Evolutionary conservation across 2,797 vertebrate genomes (phyloP).

Genomic region (Toxotes lorentzi): DNA sequence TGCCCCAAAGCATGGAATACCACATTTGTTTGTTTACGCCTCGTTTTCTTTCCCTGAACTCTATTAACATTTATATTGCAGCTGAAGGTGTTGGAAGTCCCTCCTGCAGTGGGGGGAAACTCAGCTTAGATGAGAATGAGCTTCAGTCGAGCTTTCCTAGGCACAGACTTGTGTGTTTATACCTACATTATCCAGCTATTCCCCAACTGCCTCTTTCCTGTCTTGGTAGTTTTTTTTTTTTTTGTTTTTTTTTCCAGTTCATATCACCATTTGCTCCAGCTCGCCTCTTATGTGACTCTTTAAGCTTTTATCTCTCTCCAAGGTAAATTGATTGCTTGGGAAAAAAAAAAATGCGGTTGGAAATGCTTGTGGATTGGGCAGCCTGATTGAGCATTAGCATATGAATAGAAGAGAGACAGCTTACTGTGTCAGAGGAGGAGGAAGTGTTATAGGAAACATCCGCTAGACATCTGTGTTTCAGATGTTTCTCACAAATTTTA

Average conservation of each 20-base stretch:
- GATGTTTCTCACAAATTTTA: slow-evolving; percentile 77
- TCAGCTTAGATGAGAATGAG: slow-evolving; percentile 80
- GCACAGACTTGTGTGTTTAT: slow-evolving; percentile 82
- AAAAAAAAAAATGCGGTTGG: slow-evolving; percentile 52
- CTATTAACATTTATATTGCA: slow-evolving; percentile 91
- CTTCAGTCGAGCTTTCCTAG: slow-evolving; percentile 76
- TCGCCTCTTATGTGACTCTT: slow-evolving; percentile 82
- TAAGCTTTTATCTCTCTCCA: slow-evolving; percentile 84
- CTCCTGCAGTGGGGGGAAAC: slow-evolving; percentile 79
- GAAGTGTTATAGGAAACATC: slow-evolving; percentile 80
- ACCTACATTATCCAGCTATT: slow-evolving; percentile 81
- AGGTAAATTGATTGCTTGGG: slow-evolving; percentile 84
- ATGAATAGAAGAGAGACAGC: slow-evolving; percentile 79
- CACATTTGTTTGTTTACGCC: slow-evolving; percentile 87
- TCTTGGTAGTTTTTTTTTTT: slow-evolving; percentile 57
- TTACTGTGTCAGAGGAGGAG: slow-evolving; percentile 76
- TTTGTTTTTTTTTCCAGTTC: slow-evolving; percentile 57
- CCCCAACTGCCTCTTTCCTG: slow-evolving; percentile 75
- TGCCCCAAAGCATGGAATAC: slow-evolving; percentile 82
- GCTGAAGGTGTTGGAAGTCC: slow-evolving; percentile 87
- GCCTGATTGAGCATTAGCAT: slow-evolving; percentile 81
- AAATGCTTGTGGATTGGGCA: slow-evolving; percentile 77
- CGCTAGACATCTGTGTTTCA: slow-evolving; percentile 80
- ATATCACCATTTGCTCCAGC: slow-evolving; percentile 79
- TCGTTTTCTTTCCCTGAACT: slow-evolving; percentile 86